Base-by-base conservation (phyloP, 2,113 vertebrate genomes). In the Hydrochoerus hydrochaeris region DNA sequence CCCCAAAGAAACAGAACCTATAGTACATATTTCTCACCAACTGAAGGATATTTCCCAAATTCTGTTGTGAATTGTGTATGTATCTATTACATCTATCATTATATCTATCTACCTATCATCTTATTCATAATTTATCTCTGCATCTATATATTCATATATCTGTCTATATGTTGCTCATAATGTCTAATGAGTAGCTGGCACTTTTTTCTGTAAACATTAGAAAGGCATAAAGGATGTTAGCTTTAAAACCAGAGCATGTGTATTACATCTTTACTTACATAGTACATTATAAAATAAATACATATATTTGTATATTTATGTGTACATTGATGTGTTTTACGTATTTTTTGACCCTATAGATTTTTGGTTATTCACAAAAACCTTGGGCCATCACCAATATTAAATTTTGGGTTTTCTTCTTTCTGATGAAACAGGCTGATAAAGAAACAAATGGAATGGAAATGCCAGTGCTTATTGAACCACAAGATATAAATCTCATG, bases 321-420 rank as follows among this genome's bases (percentile, higher is more conserved):
- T 41, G 87, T 4, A 38, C 1, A 67, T 57, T 71, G 41, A 24
- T 46, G 81, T 95, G n/a, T 69, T 41, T 90, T 73, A 0, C 30
- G 52, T 22, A 60, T 75, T 75, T 57, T 57, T 58, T 82, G 11
- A 54, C 16, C 46, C 73, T 54, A 41, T 84, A 38, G 32, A 4
- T 92, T 86, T 54, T 54, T 8, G 28, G 3, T 63, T 44, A 44
- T 86, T 97, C 92, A 65, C 60, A 57, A 82, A 92, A 91, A 52
- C 16, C 91, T 69, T 87, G 30, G 2, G 3, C 65, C 52, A 71
- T 69, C n/a, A 30, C 20, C 26, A 89, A 60, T 80, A 85, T 91
- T 91, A 35, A 91, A 81, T 63, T 95, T 84, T 84, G 2, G 46
- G 17, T 89, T 96, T 94, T 90, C 41, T 78, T 96, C 57, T 80